Evolutionary conservation across 2,888 invertebrate genomes (phyloP), one percentile per base, ranked within the genome.

Genomic region (Dilophus febrilis): DNA sequence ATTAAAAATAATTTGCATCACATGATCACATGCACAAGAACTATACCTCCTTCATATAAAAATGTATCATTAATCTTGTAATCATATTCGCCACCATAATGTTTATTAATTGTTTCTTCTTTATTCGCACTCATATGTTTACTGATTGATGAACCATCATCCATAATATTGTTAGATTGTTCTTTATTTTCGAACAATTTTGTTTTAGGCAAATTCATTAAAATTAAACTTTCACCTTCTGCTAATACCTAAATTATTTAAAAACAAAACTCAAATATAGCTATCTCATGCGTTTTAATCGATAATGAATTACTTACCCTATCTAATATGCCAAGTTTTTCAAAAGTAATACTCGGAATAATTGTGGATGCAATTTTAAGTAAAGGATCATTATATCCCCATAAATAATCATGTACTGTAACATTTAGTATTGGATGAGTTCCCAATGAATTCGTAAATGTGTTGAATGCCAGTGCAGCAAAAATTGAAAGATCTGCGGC

Each of bases 311-410:
- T 19, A 61, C 71, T 68, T 58, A 86, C 86, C 61, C 84, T 68
- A 51, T 85, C 86, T 48, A 88, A 61, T 35, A 88, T 66, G 1
- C 88, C 90, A 49, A 90, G 80, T 51, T 71, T 74, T n/a, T 68
- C 64, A 51, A 86, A 87, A 49, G 83, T 74, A 12, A 88, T 79
- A n/a, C 70, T 73, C 0, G 87, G 86, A 14, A 86, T 55, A 31
- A 82, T 57, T 17, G 65, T 70, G 47, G 79, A 71, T 0, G 82
- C 84, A 27, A 84, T 54, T 2, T 65, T 62, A 36, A 88, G 73
- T 33, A 88, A 53, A 1, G 70, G 66, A 52, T 88, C 86, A 2
- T 82, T 72, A 54, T 85, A 86, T 1, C 87, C 87, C 82, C 84
- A 86, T 12, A 87, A 60, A 52, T 76, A 80, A 22, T 84, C 77